These are phyloP conservation scores for Drosophila mayri DNA, from an alignment of 1,140 invertebrate genomes.

Conservation along the genomic window DNA sequence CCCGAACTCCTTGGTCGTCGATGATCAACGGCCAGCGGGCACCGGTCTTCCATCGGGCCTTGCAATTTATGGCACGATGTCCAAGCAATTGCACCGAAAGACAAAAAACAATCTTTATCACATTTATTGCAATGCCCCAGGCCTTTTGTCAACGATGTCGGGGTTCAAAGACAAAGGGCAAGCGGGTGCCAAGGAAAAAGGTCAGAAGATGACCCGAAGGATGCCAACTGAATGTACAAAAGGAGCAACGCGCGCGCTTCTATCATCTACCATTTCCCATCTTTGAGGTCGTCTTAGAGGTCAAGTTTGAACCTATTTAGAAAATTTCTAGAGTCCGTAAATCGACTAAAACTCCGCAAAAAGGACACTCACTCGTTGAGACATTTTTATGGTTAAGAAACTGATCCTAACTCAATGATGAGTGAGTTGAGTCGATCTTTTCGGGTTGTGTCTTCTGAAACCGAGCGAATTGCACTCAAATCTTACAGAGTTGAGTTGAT, in stretches of 20 bases:
- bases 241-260: slow-evolving; percentile 65
- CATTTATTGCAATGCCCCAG: slow-evolving; percentile 78
- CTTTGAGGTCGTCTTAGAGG: slow-evolving; percentile 79
- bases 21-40: slow-evolving; percentile 47
- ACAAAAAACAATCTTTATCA: slow-evolving; percentile 79
- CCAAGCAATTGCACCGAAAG: slow-evolving; percentile 60
- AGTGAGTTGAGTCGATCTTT: neutral
- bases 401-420: slow-evolving; percentile 6
- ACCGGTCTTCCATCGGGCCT: slow-evolving; percentile 33
- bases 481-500: slow-evolving; percentile 18
- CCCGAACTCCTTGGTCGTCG: slow-evolving; percentile 21
- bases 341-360: neutral
- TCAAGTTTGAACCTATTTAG: slow-evolving; percentile 63
- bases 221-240: slow-evolving; percentile 51
- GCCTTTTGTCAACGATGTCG: slow-evolving; percentile 58
- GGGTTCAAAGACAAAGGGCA: slow-evolving; percentile 46
- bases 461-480: neutral
- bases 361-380: slow-evolving; percentile 11
- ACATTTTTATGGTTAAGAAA: slow-evolving; percentile 7
- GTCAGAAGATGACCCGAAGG: slow-evolving; percentile 59
- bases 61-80: slow-evolving; percentile 69
- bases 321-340: slow-evolving; percentile 17
- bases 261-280: slow-evolving; percentile 13
- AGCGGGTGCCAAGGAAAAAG: slow-evolving; percentile 74
- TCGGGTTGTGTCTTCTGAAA: slow-evolving; percentile 11